These are phyloP conservation scores for Scrobipalpa costella DNA, from an alignment of 2,888 invertebrate species.

Conservation along the genomic window DNA sequence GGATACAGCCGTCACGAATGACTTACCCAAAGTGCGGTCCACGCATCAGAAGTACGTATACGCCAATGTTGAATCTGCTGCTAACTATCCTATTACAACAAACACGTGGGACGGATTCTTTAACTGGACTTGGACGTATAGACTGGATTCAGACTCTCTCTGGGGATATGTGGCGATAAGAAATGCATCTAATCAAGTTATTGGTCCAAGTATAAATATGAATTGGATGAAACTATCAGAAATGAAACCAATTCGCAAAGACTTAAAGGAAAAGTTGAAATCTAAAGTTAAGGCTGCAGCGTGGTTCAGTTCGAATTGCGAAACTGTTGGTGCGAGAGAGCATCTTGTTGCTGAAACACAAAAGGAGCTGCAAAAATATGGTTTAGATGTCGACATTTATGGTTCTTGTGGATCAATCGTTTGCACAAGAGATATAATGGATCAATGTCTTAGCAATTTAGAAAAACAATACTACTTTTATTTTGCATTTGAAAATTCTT, in stretches of 20 bases:
- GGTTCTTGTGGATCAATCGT: constrained; percentile 54
- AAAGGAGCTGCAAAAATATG: constrained; percentile 44
- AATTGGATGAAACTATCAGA: constrained; percentile 46
- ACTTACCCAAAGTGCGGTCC: constrained; percentile 46
- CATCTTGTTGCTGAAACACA: constrained; percentile 45
- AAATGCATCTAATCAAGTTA: constrained; percentile 46
- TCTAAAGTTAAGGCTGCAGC: constrained; percentile 52
- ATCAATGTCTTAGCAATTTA: constrained; percentile 49
- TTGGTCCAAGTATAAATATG: constrained; percentile 51
- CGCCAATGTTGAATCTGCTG: constrained; percentile 58
- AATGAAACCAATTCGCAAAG: constrained; percentile 43
- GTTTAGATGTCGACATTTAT: constrained; percentile 53
- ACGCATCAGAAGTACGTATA: constrained; percentile 59
- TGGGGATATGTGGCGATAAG: constrained; percentile 59
- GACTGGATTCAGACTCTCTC: constrained; percentile 38
- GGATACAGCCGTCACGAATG: constrained; percentile 20
- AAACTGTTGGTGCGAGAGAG: constrained; percentile 54
- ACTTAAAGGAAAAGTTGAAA: constrained; percentile 40
- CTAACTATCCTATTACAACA: constrained; percentile 52
- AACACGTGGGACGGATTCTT: constrained; percentile 54
- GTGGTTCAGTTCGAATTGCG: constrained; percentile 64
- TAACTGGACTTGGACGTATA: constrained; percentile 69
- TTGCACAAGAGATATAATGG: constrained; percentile 52
- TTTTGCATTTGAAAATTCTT: constrained; percentile 64
- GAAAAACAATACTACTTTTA: constrained; percentile 62